Evolutionary conservation across 2,113 vertebrate species (phyloP).

Genomic region (Cottus gobio): DNA sequence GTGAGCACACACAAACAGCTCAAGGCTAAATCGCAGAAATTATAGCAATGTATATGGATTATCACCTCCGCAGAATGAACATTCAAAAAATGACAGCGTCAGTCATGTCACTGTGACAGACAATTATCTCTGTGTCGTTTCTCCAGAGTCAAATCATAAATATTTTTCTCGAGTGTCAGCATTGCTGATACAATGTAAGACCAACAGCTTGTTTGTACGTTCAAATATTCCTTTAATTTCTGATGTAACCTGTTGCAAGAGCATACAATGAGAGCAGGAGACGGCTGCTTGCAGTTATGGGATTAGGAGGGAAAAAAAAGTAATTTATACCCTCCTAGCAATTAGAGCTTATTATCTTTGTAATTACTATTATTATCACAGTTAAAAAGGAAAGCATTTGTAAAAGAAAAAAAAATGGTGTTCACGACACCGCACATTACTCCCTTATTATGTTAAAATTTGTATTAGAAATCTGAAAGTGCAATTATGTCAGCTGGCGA

Average conservation of each 20-base stretch:
- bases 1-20: slow-evolving; percentile 17
- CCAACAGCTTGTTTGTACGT: slow-evolving; percentile 64
- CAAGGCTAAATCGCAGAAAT: slow-evolving; percentile 3
- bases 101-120: slow-evolving; percentile 8
- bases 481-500: slow-evolving; percentile 82
- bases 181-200: slow-evolving; percentile 42
- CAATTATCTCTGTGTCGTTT: slow-evolving; percentile 12
- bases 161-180: slow-evolving; percentile 30
- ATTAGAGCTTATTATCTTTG: slow-evolving; percentile 85
- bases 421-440: slow-evolving; percentile 78
- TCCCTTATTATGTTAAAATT: slow-evolving; percentile 81
- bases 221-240: slow-evolving; percentile 76
- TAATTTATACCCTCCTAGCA: slow-evolving; percentile 79
- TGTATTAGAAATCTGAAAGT: slow-evolving; percentile 85
- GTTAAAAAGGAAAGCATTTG: slow-evolving; percentile 80
- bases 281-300: slow-evolving; percentile 64
- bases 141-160: slow-evolving; percentile 40
- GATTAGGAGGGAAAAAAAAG: slow-evolving; percentile 61
- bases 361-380: slow-evolving; percentile 85
- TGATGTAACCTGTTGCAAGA: slow-evolving; percentile 83
- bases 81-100: not conserved
- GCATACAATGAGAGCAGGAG: slow-evolving; percentile 60
- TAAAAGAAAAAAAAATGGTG: slow-evolving; percentile 62
- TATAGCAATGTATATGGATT: slow-evolving; percentile 14
- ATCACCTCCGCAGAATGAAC: not conserved